Evolutionary conservation across 2,113 vertebrate genomes (phyloP), one percentile per base, ranked within the genome.

Genomic region (Polypterus bichir): DNA sequence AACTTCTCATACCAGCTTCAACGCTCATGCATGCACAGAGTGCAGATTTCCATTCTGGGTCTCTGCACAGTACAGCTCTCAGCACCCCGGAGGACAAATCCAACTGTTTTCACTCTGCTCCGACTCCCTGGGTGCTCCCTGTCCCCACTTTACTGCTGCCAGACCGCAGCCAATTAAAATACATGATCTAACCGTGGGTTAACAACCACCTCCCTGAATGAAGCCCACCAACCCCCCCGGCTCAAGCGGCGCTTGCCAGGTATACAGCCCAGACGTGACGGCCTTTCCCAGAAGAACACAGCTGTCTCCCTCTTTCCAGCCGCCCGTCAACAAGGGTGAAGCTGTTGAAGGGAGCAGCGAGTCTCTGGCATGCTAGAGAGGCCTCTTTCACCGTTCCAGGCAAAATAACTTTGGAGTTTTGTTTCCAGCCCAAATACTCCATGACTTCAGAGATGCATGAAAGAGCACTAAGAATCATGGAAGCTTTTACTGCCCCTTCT

Each of bases 211-310:
- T 27, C 27, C 27, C 27, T 27, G 27, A 27, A 27, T 27, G 27
- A 27, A 27, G 27, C 27, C 27, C 27, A 27, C 27, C 27, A 27
- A 27, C 27, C 27, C 27, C 27, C n/a, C 59, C 3, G 59, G 44
- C 63, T 54, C 61, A 58, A 53, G 66, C 48, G 48, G 9, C 55
- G 11, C 0, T 0, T 5, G 10, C 46, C 5, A 1, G 47, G 44
- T 60, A 63, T 62, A 66, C 46, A 44, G 56, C 27, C 46, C 3
- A 3, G 65, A 55, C 60, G 9, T 0, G 0, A 59, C 49, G 48
- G 11, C 55, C 44, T 1, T 66, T 59, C 65, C 61, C 11, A 60
- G 53, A 70, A 70, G 69, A 65, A 46, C 57, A 55, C 9, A 5
- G 4, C 48, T 44, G 46, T 44, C 44, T 44, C 62, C 57, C 57